Evolutionary conservation across 2,797 vertebrate species (phyloP).

Genomic region (Gymnodraco acuticeps): DNA sequence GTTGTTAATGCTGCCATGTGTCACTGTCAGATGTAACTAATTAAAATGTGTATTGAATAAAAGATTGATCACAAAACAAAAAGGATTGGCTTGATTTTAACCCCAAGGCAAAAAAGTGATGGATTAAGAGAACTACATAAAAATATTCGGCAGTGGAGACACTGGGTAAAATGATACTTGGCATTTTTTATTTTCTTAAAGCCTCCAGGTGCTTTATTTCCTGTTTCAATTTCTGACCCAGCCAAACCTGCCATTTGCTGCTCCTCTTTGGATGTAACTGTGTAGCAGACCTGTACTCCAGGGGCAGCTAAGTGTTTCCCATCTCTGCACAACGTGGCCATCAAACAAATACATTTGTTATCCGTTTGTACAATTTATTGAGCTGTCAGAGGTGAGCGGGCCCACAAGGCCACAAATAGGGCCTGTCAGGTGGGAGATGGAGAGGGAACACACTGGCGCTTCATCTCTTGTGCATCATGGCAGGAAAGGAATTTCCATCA

Average conservation of each 20-base stretch:
- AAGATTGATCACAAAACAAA: background rate
- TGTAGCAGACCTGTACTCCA: constrained; percentile 43
- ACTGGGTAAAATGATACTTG: constrained; percentile 37
- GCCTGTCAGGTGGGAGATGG: constrained; percentile 70
- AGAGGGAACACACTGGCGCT: constrained; percentile 59
- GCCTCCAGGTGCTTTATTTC: constrained; percentile 18
- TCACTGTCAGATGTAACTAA: background rate
- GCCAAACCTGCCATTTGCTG: constrained; percentile 28
- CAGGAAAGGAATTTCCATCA: constrained; percentile 66
- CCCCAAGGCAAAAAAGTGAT: constrained; percentile 6
- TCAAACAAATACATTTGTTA: constrained; percentile 79
- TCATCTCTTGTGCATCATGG: constrained; percentile 66
- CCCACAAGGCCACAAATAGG: constrained; percentile 63
- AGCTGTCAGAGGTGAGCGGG: constrained; percentile 73
- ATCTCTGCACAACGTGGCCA: constrained; percentile 49
- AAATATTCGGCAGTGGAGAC: constrained; percentile 8
- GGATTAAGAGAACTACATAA: constrained; percentile 13
- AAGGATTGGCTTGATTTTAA: background rate
- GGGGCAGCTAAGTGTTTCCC: constrained; percentile 49
- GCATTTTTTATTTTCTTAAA: constrained; percentile 30
- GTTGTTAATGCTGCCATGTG: constrained; percentile 10
- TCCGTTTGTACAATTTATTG: constrained; percentile 82
- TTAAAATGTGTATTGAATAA: background rate
- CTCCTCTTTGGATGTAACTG: constrained; percentile 22
- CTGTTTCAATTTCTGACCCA: constrained; percentile 34